Conservation (phyloP, 2,797 vertebrate genomes). For the Dryobates pubescens region DNA sequence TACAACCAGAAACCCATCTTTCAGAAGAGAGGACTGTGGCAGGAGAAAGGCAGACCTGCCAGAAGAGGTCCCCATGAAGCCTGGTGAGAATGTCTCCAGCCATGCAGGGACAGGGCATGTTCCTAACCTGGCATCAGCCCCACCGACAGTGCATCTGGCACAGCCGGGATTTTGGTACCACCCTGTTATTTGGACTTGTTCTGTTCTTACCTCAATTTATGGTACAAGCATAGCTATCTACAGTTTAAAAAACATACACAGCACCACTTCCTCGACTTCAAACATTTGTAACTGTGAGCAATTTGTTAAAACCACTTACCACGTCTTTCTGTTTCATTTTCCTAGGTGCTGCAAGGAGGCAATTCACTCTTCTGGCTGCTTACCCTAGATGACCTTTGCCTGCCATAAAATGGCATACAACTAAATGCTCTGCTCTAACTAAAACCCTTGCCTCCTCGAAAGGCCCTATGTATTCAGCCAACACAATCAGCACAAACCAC, state of each 20-base stretch:
- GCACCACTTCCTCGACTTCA: constrained; percentile 34
- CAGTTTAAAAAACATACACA: constrained; percentile 39
- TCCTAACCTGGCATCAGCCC: accelerated
- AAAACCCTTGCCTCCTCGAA: constrained; percentile 40
- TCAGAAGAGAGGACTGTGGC: not conserved
- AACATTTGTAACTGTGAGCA: constrained; percentile 34
- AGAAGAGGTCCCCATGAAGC: not conserved
- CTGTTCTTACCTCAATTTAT: constrained; percentile 49
- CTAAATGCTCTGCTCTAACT: constrained; percentile 34
- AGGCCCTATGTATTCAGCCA: constrained; percentile 55
- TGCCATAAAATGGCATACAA: constrained; percentile 45
- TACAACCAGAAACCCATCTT: not conserved
- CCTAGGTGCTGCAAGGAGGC: constrained; percentile 1
- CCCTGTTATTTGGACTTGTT: constrained; percentile 44
- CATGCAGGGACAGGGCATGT: not conserved
- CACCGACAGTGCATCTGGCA: not conserved
- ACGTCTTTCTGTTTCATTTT: constrained; percentile 34
- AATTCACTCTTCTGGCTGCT: constrained; percentile 40
- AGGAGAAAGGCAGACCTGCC: not conserved
- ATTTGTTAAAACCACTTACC: constrained; percentile 46
- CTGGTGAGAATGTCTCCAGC: not conserved
- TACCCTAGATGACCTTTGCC: constrained; percentile 41
- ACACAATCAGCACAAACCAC: constrained; percentile 66
- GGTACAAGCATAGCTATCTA: constrained; percentile 47
- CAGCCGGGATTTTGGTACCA: not conserved